A percentile compares a stretch with the other conserved stretches of the same genome.
phyloP scores from a whole-genome alignment of 2,797 vertebrate species.

The Remorina albescens region DNA sequence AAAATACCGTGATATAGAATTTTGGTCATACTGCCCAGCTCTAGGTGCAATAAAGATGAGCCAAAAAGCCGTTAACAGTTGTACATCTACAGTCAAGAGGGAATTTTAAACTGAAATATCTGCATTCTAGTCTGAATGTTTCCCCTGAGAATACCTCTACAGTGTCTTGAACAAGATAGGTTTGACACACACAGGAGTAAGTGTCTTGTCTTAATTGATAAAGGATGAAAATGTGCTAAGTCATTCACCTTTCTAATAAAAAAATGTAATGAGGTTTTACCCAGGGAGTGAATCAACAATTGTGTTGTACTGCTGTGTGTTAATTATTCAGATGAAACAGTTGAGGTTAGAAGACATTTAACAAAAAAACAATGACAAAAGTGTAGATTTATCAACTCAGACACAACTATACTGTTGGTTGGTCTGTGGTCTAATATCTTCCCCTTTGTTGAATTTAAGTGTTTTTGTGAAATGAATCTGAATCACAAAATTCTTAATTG shows the following conservation, averaged over 20 bases:
- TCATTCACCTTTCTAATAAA: neutral
- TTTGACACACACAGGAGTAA: slow-evolving; percentile 3
- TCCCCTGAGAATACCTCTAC: slow-evolving; percentile 10
- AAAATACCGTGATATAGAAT: too few relatives aligned
- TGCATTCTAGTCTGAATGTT: slow-evolving; percentile 19
- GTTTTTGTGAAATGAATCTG: neutral
- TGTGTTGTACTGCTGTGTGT: neutral
- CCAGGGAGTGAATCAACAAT: neutral
- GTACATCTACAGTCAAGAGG: slow-evolving; percentile 15
- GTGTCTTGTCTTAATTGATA: neutral
- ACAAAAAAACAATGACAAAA: too few relatives aligned
- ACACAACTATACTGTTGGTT: neutral
- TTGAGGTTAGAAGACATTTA: too few relatives aligned
- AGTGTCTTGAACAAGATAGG: slow-evolving; percentile 4
- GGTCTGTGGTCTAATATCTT: neutral
- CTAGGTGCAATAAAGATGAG: slow-evolving; percentile 30
- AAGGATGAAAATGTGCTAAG: neutral
- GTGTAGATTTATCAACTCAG: too few relatives aligned
- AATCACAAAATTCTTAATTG: neutral
- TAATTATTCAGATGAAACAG: neutral
- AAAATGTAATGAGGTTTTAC: neutral
- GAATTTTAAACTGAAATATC: slow-evolving; percentile 34
- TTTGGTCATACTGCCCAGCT: too few relatives aligned
- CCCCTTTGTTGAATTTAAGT: slow-evolving; percentile 3
- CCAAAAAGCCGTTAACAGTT: slow-evolving; percentile 27